phyloP scores from a whole-genome alignment of 1,140 invertebrate species.

The Calephelis virginiensis region DNA sequence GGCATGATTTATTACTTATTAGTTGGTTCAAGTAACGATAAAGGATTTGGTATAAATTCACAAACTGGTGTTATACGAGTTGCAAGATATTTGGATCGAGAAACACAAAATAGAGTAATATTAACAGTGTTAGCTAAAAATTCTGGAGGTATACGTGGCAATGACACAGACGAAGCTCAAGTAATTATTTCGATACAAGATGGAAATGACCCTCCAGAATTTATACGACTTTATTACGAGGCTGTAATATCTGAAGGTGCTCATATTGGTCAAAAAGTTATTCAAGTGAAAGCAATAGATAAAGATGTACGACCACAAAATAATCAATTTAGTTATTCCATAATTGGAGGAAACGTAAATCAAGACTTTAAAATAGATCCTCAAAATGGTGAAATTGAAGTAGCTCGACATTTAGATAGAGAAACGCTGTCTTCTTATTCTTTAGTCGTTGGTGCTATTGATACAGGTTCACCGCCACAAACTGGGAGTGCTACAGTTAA shows the following conservation, averaged over 20 bases:
- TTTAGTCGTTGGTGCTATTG: slow-evolving; percentile 93
- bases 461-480: slow-evolving; percentile 91
- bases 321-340: slow-evolving; percentile 95
- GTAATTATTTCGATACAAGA: slow-evolving; percentile 96
- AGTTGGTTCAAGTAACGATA: slow-evolving; percentile 94
- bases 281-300: slow-evolving; percentile 91
- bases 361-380: slow-evolving; percentile 94
- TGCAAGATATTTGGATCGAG: slow-evolving; percentile 89
- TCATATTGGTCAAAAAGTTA: slow-evolving; percentile 84
- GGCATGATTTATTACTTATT: slow-evolving; percentile 95
- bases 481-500: slow-evolving; percentile 91
- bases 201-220: slow-evolving; percentile 97
- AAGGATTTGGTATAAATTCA: slow-evolving; percentile 92
- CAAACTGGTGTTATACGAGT: slow-evolving; percentile 92
- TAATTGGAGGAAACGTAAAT: slow-evolving; percentile 89
- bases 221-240: slow-evolving; percentile 87
- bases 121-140: slow-evolving; percentile 97
- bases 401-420: slow-evolving; percentile 87
- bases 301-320: slow-evolving; percentile 95
- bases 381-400: slow-evolving; percentile 89
- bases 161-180: slow-evolving; percentile 96
- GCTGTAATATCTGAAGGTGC: slow-evolving; percentile 89
- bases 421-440: slow-evolving; percentile 88
- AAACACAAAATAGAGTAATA: slow-evolving; percentile 93
- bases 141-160: slow-evolving; percentile 92